phyloP scores from a whole-genome alignment of 1,140 invertebrate species.

The Lethocerus indicus region DNA sequence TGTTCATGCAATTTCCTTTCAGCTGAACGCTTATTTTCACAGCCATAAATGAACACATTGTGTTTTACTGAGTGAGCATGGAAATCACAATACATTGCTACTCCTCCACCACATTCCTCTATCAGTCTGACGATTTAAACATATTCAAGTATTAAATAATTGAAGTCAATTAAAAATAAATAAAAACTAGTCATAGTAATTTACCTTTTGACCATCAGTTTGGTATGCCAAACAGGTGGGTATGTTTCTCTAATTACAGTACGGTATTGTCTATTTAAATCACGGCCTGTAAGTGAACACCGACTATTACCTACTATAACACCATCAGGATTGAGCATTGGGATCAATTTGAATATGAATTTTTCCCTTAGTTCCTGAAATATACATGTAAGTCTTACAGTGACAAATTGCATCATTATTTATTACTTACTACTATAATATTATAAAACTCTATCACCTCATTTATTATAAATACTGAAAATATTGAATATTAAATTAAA shows the following conservation, averaged over 20 bases:
- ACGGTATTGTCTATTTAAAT: conserved; percentile 75
- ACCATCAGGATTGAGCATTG: conserved; percentile 89
- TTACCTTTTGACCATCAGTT: conserved; percentile 65
- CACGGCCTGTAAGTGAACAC: conserved; percentile 73
- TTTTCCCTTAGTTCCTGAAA: conserved; percentile 63
- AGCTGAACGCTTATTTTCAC: conserved; percentile 60
- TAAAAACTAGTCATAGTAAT: not conserved
- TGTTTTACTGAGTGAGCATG: conserved; percentile 89
- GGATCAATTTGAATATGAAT: conserved; percentile 91
- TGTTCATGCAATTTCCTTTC: conserved; percentile 69
- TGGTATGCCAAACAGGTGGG: conserved; percentile 88
- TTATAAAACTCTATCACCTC: too few relatives aligned
- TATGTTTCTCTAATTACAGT: conserved; percentile 76
- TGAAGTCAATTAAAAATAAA: not conserved
- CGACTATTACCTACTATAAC: conserved; percentile 87
- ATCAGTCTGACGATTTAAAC: conserved; percentile 38
- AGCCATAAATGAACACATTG: conserved; percentile 93
- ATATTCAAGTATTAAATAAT: not conserved
- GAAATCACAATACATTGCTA: conserved; percentile 86
- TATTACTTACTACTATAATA: not conserved
- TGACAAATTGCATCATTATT: not conserved
- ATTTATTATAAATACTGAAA: too few relatives aligned
- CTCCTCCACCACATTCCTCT: conserved; percentile 82
- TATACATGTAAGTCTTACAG: conserved; percentile 6
- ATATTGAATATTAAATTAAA: too few relatives aligned